A percentile compares a stretch with the other conserved stretches of the same genome.
phyloP scores from a whole-genome alignment of 2,888 invertebrate genomes.

The Cremastinae sp. region DNA sequence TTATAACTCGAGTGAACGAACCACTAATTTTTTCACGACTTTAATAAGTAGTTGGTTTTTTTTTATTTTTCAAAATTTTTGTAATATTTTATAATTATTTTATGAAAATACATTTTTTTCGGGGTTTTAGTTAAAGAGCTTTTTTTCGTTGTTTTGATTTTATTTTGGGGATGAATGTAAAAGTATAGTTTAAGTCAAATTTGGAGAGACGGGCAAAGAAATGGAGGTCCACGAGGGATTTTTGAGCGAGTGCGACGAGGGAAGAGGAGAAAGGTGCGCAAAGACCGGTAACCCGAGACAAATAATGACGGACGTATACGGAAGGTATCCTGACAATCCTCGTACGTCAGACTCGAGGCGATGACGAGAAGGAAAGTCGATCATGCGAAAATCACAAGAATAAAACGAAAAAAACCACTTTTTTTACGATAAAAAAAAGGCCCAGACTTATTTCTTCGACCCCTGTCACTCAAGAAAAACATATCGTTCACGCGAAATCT shows the following conservation, averaged over 20 bases:
- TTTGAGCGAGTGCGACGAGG: neutral
- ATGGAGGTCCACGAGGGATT: too few species aligned
- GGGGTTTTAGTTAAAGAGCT: neutral
- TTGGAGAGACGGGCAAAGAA: too few species aligned
- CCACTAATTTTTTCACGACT: too few species aligned
- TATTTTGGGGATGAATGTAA: too few species aligned
- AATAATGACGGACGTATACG: slow-evolving; percentile 58
- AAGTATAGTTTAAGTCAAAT: too few species aligned
- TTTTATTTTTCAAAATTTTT: too few species aligned
- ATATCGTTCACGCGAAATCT: neutral
- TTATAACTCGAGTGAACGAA: too few species aligned
- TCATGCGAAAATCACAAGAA: slow-evolving; percentile 60
- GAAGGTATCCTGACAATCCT: slow-evolving; percentile 55
- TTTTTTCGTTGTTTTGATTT: too few species aligned
- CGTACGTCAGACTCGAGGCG: slow-evolving; percentile 8
- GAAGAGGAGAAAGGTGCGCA: slow-evolving; percentile 42
- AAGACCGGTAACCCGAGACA: slow-evolving; percentile 62
- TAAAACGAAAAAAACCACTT: slow-evolving; percentile 36
- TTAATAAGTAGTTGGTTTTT: too few species aligned
- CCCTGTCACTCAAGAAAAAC: neutral
- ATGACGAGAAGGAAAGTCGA: slow-evolving; percentile 58
- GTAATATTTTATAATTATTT: too few species aligned
- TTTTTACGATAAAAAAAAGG: slow-evolving; percentile 27
- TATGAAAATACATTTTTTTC: too few species aligned
- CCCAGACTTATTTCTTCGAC: too few species aligned